phyloP scores from a whole-genome alignment of 2,888 invertebrate species.

The Troglohyphantes excavatus region DNA sequence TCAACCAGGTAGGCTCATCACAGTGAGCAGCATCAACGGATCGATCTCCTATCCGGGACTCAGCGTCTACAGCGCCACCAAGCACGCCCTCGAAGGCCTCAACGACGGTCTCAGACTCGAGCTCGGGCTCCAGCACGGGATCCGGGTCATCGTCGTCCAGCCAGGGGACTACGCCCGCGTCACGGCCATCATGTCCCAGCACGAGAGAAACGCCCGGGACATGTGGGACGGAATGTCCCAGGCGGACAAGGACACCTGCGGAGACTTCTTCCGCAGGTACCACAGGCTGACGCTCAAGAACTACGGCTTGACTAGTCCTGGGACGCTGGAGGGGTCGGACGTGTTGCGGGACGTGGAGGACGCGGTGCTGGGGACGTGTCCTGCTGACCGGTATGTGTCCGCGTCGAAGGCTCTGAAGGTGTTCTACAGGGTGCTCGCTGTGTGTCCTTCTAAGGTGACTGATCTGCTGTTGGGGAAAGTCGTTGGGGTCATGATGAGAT shows the following conservation, averaged over 20 bases:
- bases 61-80: conserved; percentile 90
- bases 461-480: background rate
- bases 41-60: conserved; percentile 89
- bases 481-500: background rate
- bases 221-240: conserved; percentile 87
- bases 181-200: conserved; percentile 88
- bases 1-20: conserved; percentile 88
- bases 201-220: conserved; percentile 85
- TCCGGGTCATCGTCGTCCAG: conserved; percentile 88
- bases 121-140: conserved; percentile 86
- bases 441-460: background rate
- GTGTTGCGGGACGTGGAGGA: conserved; percentile 75
- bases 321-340: conserved; percentile 64
- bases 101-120: conserved; percentile 89
- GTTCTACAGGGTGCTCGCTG: background rate
- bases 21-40: conserved; percentile 92
- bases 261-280: conserved; percentile 87
- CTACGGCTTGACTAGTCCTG: conserved; percentile 77
- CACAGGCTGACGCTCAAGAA: conserved; percentile 81
- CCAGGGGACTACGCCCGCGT: conserved; percentile 89
- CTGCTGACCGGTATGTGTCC: background rate
- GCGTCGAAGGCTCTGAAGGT: background rate
- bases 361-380: conserved; percentile 62
- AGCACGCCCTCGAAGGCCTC: conserved; percentile 90
- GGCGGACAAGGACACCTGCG: conserved; percentile 86